phyloP scores from a whole-genome alignment of 2,113 vertebrate genomes.

The Oryctolagus cuniculus region DNA sequence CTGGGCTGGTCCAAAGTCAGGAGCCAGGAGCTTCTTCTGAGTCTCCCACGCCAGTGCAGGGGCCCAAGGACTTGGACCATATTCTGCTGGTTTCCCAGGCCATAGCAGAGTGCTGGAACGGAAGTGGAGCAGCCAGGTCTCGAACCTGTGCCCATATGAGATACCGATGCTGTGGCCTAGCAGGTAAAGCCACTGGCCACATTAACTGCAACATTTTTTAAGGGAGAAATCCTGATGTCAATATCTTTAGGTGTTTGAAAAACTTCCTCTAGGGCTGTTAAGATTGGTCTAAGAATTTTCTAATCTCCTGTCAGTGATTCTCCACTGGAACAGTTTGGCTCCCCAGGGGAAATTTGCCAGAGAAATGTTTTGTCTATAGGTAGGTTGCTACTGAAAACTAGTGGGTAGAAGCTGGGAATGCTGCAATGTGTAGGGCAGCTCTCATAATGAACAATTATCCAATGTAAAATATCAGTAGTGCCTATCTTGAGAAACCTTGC shows the following conservation, averaged over 20 bases:
- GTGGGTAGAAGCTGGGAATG: not conserved
- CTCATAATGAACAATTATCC: not conserved
- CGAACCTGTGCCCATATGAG: too few species aligned
- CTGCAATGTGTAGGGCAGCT: not conserved
- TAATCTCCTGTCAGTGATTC: not conserved
- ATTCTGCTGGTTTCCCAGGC: too few species aligned
- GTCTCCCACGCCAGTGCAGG: too few species aligned
- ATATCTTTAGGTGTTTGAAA: constrained; percentile 25
- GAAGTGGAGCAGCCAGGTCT: too few species aligned
- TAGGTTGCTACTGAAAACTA: not conserved
- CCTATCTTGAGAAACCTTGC: not conserved
- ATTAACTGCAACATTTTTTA: not conserved
- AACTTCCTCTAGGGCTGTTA: not conserved
- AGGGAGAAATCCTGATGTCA: not conserved
- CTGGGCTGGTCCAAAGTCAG: too few species aligned
- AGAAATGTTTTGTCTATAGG: not conserved
- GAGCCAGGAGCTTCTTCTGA: too few species aligned
- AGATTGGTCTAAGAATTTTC: not conserved
- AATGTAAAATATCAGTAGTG: not conserved
- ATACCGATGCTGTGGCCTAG: too few species aligned
- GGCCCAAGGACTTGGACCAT: too few species aligned
- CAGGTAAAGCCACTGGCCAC: too few species aligned
- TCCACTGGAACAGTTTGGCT: not conserved
- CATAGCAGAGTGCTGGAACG: too few species aligned
- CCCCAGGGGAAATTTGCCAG: not conserved